Evolutionary conservation across 92 coral and sea anemone species (phyloP), one percentile per base, ranked within the genome.

Genomic region (Metridium senile): DNA sequence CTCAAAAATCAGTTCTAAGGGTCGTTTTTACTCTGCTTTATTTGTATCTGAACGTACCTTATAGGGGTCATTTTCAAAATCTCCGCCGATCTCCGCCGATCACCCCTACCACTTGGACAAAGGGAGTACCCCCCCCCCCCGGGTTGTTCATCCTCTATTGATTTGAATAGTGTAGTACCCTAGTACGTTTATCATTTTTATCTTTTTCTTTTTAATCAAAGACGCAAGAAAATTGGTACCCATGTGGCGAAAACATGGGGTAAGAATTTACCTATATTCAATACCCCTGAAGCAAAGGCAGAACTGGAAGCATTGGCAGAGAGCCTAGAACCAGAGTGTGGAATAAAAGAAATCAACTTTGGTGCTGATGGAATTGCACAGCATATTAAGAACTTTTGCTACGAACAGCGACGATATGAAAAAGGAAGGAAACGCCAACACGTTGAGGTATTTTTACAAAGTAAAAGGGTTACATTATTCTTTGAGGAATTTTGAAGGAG

Each of bases 141-240:
- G n/a, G n/a, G n/a, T n/a, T n/a, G n/a, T n/a, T n/a, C n/a, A n/a
- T n/a, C n/a, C n/a, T n/a, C n/a, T n/a, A n/a, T n/a, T n/a, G n/a
- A n/a, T n/a, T n/a, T n/a, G n/a, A n/a, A n/a, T 7, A 45, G 51
- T 45, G 51, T 45, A 7, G 7, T 7, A 7, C 16, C 16, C 16
- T 7, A 7, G 51, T 45, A 7, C 16, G 9, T 45, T 45, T 45
- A 45, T 45, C 51, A 45, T 39, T 32, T 33, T 29, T 64, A 11
- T 35, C 26, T 68, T 75, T 64, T 46, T 33, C 25, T 78, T 52
- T 26, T 52, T 66, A 56, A 31, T 52, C 34, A 30, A 59, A 79
- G 84, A 46, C 77, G 84, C 62, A 79, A 79, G 35, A 43, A 43
- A 58, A 66, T 79, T 59, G 84, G 84, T 33, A 77, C 70, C 34